These are phyloP conservation scores for Bradynema listronoti DNA, from an alignment of 1,140 invertebrate genomes.

Conservation along the genomic window DNA sequence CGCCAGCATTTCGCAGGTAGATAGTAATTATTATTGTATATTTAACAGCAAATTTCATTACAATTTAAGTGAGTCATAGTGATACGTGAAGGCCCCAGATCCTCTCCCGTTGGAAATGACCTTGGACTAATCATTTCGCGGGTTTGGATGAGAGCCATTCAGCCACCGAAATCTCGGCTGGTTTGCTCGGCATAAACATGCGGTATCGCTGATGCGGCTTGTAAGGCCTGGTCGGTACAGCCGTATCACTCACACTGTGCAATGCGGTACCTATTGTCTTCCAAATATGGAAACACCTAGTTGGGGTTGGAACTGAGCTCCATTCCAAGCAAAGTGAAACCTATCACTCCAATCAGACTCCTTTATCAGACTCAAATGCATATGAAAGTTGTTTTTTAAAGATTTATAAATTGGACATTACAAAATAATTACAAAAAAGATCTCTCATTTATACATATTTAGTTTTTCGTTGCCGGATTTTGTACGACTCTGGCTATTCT, in stretches of 20 bases:
- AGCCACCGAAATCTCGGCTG: neutral
- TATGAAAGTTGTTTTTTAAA: neutral
- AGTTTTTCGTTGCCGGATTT: neutral
- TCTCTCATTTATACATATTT: neutral
- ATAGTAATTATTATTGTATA: neutral
- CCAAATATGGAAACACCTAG: no score
- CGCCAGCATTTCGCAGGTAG: conserved; percentile 2
- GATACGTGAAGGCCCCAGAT: neutral
- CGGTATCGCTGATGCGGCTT: no score
- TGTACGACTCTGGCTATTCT: neutral
- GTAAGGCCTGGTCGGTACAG: no score
- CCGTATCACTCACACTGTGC: no score
- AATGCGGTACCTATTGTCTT: no score
- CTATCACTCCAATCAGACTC: neutral
- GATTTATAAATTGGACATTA: neutral
- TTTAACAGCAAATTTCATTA: neutral
- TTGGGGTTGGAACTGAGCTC: no score
- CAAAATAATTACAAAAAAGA: neutral
- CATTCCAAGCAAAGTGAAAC: no score
- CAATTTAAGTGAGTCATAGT: neutral
- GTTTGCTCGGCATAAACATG: no score
- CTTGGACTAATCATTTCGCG: neutral
- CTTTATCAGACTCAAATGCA: neutral
- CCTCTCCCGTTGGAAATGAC: no score
- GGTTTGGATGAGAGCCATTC: neutral